Conservation (phyloP, 2,797 vertebrate species). For the Cyclopterus lumpus region DNA sequence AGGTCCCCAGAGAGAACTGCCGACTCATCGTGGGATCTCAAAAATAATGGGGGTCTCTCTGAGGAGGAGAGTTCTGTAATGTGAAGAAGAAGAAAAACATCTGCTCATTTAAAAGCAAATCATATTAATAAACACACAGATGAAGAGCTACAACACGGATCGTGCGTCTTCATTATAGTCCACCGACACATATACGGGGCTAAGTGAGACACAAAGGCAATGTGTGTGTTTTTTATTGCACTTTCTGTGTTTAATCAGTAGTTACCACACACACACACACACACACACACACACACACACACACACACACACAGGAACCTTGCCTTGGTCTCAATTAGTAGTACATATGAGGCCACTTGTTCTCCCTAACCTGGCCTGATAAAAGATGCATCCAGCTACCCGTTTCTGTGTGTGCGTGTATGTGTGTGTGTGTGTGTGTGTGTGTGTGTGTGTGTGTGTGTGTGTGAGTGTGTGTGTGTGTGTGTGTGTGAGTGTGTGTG, state of each 20-base stretch:
- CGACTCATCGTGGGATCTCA: background rate
- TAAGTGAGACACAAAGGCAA: conserved; percentile 25
- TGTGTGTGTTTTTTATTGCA: background rate
- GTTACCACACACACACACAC: conserved; percentile 1
- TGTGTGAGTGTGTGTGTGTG: no score
- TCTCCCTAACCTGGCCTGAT: conserved; percentile 36
- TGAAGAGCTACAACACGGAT: background rate
- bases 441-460: no score
- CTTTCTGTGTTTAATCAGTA: conserved; percentile 26
- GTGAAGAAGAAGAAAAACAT: background rate
- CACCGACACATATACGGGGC: conserved; percentile 10
- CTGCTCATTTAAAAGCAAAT: conserved; percentile 17
- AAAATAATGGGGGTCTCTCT: background rate
- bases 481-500: no score
- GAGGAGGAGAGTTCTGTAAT: background rate
- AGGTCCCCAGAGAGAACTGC: background rate
- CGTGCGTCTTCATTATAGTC: conserved; percentile 23
- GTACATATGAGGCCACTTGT: conserved; percentile 34
- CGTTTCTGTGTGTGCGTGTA: conserved; percentile 8
- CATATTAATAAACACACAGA: conserved; percentile 7
- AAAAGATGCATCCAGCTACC: conserved; percentile 38
- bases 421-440: background rate
- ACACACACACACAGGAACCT: background rate
- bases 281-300: conserved; percentile 1
- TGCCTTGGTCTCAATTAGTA: conserved; percentile 40